Percentiles rank a stretch among this genome's conserved stretches.
These are phyloP conservation scores for Hemichromis elongatus DNA, from an alignment of 2,113 vertebrate genomes.

Conservation along the genomic window DNA sequence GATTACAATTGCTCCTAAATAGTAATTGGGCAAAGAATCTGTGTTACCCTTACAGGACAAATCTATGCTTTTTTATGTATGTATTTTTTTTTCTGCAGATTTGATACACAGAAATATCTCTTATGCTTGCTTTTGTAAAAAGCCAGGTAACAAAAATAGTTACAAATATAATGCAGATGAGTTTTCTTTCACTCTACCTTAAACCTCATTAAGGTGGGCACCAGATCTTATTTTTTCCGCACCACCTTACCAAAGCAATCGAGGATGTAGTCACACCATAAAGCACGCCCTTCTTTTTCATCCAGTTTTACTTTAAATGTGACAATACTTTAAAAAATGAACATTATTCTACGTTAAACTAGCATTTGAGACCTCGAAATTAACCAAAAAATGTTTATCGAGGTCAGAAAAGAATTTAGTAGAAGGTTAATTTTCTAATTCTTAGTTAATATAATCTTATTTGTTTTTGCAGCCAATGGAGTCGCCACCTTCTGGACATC, in stretches of 20 bases:
- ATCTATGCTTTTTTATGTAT: neutral
- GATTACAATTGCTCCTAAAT: neutral
- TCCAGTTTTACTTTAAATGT: neutral
- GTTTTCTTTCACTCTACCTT: neutral
- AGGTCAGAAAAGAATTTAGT: neutral
- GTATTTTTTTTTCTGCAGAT: rapidly evolving
- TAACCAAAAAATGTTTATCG: neutral
- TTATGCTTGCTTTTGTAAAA: neutral
- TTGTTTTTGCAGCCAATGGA: neutral
- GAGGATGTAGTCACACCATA: neutral
- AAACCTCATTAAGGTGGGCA: neutral
- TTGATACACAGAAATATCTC: rapidly evolving
- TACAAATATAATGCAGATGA: neutral
- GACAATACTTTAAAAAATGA: neutral
- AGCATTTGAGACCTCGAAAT: neutral
- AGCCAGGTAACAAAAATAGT: neutral
- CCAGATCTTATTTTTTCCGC: rapidly evolving
- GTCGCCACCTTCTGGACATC: neutral
- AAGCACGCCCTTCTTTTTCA: neutral
- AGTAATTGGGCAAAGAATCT: neutral
- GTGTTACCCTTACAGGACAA: neutral
- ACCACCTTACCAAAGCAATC: neutral
- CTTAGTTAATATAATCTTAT: neutral
- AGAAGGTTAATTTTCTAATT: neutral
- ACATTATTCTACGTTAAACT: neutral